phyloP scores from a whole-genome alignment of 2,888 invertebrate species.

The Cactoblastis cactorum region DNA sequence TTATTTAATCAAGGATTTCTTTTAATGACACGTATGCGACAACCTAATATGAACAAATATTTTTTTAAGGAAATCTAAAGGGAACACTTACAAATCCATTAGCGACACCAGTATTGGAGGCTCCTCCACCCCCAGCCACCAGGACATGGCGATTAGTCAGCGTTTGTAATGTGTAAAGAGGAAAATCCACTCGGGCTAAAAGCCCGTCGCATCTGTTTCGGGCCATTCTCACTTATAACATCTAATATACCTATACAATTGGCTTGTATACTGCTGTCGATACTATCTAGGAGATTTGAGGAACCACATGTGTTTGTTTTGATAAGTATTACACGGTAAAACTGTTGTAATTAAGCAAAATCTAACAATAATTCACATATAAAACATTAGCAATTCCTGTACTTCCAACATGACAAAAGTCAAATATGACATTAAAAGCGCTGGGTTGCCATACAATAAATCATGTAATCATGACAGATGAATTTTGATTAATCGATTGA shows the following conservation, averaged over 20 bases:
- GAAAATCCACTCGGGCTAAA: conserved; percentile 94
- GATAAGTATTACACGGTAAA: conserved; percentile 38
- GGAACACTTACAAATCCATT: conserved; percentile 94
- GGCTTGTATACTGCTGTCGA: conserved; percentile 29
- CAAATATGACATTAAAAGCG: conserved; percentile 44
- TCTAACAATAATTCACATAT: conserved; percentile 41
- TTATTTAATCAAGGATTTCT: conserved; percentile 22
- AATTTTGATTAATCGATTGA: conserved; percentile 13
- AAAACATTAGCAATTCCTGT: conserved; percentile 58
- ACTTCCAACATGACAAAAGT: conserved; percentile 80
- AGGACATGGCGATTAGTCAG: conserved; percentile 95
- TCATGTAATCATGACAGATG: conserved; percentile 11
- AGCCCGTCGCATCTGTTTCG: conserved; percentile 83
- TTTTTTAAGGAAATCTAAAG: background rate
- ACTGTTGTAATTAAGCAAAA: conserved; percentile 47
- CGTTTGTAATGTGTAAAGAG: conserved; percentile 93
- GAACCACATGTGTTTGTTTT: conserved; percentile 51
- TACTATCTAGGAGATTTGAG: conserved; percentile 39
- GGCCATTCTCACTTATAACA: conserved; percentile 62
- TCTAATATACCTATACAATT: conserved; percentile 40
- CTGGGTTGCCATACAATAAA: background rate
- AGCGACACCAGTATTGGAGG: conserved; percentile 96
- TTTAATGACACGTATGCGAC: conserved; percentile 50
- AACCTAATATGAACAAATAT: conserved; percentile 13
- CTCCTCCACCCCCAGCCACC: conserved; percentile 98